Base-by-base conservation (phyloP, 2,113 vertebrate species). In the Periophthalmodon schlosseri region DNA sequence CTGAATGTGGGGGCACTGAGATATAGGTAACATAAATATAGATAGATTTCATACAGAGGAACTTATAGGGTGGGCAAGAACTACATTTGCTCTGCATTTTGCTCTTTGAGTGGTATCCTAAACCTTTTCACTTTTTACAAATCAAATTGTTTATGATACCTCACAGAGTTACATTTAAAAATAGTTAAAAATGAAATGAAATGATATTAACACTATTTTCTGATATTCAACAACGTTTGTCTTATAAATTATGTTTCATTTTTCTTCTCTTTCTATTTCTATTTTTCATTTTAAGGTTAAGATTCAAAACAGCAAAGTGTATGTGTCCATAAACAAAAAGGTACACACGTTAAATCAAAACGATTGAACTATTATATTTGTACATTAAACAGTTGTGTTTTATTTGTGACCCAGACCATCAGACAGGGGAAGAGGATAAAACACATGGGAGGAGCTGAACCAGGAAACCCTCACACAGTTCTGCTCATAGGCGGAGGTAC, bases 231-330 rank as follows among this genome's bases (percentile, higher is more conserved):
- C 3, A 24, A 4, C 24, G 56, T 58, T 58, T 58, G 9, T 6
- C 56, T 23, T 23, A 15, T 52, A 3, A 21, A 57, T 5, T 21
- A n/a, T 56, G 4, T 24, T 7, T 58, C 8, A 24, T 24, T 23
- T 24, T 14, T 10, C 0, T n/a, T 57, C 14, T 4, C 54, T 73
- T 0, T 44, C 58, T n/a, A n/a, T 39, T 39, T 39, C 8, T 44
- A 44, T 76, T 70, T 67, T 7, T 74, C 23, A 71, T 83, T 82
- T 66, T 2, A 87, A 96, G 96, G 95, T 96, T n/a, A 91, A 89
- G 46, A 87, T 96, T 74, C 61, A 94, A 77, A 89, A 93, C 5
- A 93, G 84, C 58, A 94, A 93, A 87, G 95, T 96, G 44, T 92
- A 91, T 23, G 82, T 96, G 74, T 91, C 91, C 12, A 80, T 93